Conservation (phyloP, 2,888 invertebrate genomes). For the Megastigmus dorsalis region DNA sequence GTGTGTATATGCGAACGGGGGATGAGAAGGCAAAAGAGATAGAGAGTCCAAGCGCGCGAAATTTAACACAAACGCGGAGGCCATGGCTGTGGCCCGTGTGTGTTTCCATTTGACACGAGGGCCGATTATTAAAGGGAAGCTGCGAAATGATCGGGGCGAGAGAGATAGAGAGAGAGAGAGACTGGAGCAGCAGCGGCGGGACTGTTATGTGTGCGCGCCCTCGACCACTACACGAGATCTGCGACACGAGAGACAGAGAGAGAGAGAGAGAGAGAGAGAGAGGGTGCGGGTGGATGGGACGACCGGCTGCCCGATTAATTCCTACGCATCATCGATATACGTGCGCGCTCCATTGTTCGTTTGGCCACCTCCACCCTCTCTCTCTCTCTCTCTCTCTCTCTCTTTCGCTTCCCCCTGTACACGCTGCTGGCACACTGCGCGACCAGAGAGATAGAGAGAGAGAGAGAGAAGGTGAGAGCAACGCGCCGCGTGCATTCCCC, state of each 20-base stretch:
- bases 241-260: no score
- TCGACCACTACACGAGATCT: no score
- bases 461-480: neutral
- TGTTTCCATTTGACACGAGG: constrained; percentile 42
- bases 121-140: constrained; percentile 61
- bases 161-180: neutral
- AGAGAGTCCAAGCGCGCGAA: neutral
- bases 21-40: no score
- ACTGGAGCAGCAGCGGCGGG: neutral
- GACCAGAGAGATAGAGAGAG: neutral
- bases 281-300: neutral
- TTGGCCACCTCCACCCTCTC: no score
- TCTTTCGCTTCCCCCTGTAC: no score
- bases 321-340: constrained; percentile 44
- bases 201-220: neutral
- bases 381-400: no score
- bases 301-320: constrained; percentile 47
- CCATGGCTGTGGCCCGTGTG: neutral
- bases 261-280: no score
- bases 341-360: constrained; percentile 22
- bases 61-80: neutral
- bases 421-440: neutral
- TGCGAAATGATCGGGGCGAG: constrained; percentile 40
- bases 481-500: constrained; percentile 45
- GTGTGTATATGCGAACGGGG: no score